Evolutionary conservation across 2,888 invertebrate genomes (phyloP).

Genomic region (Eilema griseolum): DNA sequence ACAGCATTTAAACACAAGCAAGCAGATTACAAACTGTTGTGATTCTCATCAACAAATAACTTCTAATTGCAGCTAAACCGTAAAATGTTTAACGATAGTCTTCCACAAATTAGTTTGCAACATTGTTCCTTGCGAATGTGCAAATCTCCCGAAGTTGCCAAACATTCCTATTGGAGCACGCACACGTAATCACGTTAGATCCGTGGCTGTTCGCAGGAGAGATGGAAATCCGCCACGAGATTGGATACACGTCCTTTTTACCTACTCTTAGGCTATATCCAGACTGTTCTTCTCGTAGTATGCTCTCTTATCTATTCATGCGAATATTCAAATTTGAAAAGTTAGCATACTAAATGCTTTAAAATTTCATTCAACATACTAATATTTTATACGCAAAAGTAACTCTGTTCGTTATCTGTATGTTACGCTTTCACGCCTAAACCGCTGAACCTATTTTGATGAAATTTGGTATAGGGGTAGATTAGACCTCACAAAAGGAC

Average conservation of each 20-base stretch:
- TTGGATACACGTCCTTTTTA: slow-evolving; percentile 33
- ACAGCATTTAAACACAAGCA: background rate
- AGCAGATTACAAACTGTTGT: background rate
- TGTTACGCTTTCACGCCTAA: too few species aligned
- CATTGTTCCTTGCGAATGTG: slow-evolving; percentile 28
- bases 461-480: too few species aligned
- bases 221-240: slow-evolving; percentile 50
- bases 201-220: slow-evolving; percentile 35
- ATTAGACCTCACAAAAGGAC: too few species aligned
- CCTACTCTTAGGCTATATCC: slow-evolving; percentile 6
- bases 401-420: too few species aligned
- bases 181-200: slow-evolving; percentile 45
- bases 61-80: background rate
- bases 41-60: background rate
- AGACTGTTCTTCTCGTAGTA: background rate
- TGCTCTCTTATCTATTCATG: background rate
- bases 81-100: slow-evolving; percentile 17
- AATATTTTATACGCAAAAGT: too few species aligned
- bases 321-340: too few species aligned
- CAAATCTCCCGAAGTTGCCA: slow-evolving; percentile 34
- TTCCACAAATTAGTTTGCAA: slow-evolving; percentile 31
- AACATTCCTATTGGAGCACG: slow-evolving; percentile 30
- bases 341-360: too few species aligned
- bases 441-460: too few species aligned
- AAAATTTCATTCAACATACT: too few species aligned